Base-by-base conservation (phyloP, 1,140 invertebrate species). In the Ips nitidus region DNA sequence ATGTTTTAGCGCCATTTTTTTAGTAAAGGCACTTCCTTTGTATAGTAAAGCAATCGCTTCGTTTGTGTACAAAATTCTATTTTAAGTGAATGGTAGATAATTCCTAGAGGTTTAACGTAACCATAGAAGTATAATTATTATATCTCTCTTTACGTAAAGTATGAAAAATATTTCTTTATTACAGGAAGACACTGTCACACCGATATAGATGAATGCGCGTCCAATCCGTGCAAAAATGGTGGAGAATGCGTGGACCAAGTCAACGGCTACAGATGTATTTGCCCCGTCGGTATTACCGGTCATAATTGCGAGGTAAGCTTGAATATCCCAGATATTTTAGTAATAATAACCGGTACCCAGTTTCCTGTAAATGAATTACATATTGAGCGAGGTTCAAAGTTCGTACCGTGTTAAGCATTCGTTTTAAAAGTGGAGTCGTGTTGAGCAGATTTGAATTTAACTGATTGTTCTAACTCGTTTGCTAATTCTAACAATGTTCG, bases 161-260 rank as follows among this genome's bases (percentile, higher is more conserved):
- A 22, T 50, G 45, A 2, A 58, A 58, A 40, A 38, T 53, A 58
- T 59, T 70, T 65, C 50, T 70, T 73, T 62, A 41, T 75, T 76
- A 55, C 74, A 83, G 87, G 86, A 52, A 82, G 85, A 70, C 85
- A 90, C 69, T 91, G 89, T 77, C 85, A 86, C 71, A 86, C 86
- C 22, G 88, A 91, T 78, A 86, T 91, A 55, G 86, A 91, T 80
- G 88, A 91, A 74, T 91, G 90, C 80, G 86, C 87, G 64, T 86
- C 87, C 7, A 86, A 86, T 62, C 94, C 94, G 0, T 97, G 94
- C 80, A 84, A 88, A 73, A 93, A 96, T 80, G 91, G 90, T 36
- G 94, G 92, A 53, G 88, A 90, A 73, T 97, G 94, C 79, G 86
- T 89, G 1, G 93, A 96, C 79, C 83, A 89, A 73, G 87, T 93